These are phyloP conservation scores for Drepanosiphum platanoidis DNA, from an alignment of 2,888 invertebrate species.

Conservation along the genomic window DNA sequence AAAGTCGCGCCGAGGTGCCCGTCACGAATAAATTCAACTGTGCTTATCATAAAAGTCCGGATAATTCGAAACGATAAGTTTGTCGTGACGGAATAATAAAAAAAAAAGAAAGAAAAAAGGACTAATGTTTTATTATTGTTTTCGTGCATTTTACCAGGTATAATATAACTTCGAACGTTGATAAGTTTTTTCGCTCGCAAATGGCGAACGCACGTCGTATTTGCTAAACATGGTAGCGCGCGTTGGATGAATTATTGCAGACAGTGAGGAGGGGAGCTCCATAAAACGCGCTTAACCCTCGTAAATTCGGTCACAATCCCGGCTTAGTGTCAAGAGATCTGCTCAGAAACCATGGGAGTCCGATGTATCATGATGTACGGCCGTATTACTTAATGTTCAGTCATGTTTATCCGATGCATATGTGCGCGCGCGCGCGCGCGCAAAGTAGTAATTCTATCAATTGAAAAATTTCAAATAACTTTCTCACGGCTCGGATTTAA, in stretches of 20 bases:
- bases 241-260: slow-evolving; percentile 47
- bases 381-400: slow-evolving; percentile 24
- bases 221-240: slow-evolving; percentile 10
- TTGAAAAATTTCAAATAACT: not conserved
- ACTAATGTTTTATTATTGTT: not conserved
- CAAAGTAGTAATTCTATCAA: not conserved
- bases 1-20: too few relatives aligned
- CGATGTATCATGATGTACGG: slow-evolving; percentile 30
- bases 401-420: slow-evolving; percentile 18
- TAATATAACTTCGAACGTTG: not conserved
- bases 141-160: not conserved
- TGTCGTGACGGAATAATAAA: too few relatives aligned
- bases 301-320: slow-evolving; percentile 58
- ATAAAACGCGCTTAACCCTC: slow-evolving; percentile 54
- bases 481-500: not conserved
- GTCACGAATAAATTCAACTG: too few relatives aligned
- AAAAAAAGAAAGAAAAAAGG: too few relatives aligned
- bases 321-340: slow-evolving; percentile 57
- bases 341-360: slow-evolving; percentile 38
- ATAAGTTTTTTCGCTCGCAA: not conserved
- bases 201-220: slow-evolving; percentile 1
- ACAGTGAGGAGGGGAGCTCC: slow-evolving; percentile 25
- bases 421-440: not conserved
- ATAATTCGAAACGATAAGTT: not conserved
- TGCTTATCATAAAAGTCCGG: not conserved